Evolutionary conservation across 2,888 invertebrate species (phyloP).

Genomic region (Diaphora mendica): DNA sequence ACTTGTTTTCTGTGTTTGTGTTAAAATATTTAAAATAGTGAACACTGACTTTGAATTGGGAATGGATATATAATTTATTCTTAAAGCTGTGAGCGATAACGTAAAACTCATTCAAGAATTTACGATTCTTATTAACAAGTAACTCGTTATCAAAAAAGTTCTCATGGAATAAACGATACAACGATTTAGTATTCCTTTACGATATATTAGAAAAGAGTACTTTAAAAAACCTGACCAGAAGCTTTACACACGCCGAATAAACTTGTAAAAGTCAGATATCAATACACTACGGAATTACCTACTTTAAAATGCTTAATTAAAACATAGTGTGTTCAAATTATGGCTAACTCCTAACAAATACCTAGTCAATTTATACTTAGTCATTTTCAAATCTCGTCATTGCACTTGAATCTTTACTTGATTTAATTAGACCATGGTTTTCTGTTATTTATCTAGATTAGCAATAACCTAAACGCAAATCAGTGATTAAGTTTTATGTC

Average conservation of each 20-base stretch:
- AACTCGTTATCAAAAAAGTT: conserved; percentile 23
- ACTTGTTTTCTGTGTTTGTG: conserved; percentile 44
- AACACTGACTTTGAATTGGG: conserved; percentile 30
- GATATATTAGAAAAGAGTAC: background rate
- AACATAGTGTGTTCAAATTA: background rate
- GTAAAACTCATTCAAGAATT: conserved; percentile 24
- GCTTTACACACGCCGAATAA: no score
- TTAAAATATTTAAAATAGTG: conserved; percentile 47
- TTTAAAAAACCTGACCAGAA: background rate
- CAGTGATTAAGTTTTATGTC: background rate
- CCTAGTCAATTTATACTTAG: background rate
- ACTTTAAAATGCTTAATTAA: background rate
- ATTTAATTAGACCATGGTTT: no score
- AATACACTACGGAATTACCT: background rate
- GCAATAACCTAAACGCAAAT: no score
- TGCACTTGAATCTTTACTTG: no score
- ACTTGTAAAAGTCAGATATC: background rate
- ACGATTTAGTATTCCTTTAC: background rate
- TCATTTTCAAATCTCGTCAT: no score
- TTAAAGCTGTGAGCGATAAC: conserved; percentile 18
- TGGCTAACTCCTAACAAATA: background rate
- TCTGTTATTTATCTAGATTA: no score
- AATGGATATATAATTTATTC: conserved; percentile 30
- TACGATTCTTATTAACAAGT: conserved; percentile 26
- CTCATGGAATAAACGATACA: conserved; percentile 20